phyloP scores from a whole-genome alignment of 2,797 vertebrate genomes.

The Hoplostethus atlanticus region DNA sequence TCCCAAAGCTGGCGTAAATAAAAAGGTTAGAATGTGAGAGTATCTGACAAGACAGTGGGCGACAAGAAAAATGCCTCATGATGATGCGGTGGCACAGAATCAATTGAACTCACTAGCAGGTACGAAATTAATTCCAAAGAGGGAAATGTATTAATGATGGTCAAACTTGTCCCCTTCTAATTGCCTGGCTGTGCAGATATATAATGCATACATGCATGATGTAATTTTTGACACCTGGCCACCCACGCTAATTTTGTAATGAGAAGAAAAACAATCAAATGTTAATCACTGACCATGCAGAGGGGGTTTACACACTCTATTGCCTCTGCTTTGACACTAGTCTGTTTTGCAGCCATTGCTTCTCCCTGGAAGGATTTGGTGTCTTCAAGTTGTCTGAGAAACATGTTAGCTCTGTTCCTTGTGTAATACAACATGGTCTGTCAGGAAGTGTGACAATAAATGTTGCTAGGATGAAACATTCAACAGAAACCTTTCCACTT shows the following conservation, averaged over 20 bases:
- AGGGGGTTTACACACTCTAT: constrained; percentile 38
- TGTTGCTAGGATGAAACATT: constrained; percentile 45
- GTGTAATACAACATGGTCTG: constrained; percentile 10
- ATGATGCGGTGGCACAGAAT: constrained; percentile 78
- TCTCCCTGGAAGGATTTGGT: constrained; percentile 1
- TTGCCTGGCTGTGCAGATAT: constrained; percentile 75
- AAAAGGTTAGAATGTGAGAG: constrained; percentile 14
- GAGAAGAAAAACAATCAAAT: constrained; percentile 69
- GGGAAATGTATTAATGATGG: constrained; percentile 69
- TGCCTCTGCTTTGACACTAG: constrained; percentile 36
- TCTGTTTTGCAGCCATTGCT: constrained; percentile 24
- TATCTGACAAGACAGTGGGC: constrained; percentile 54
- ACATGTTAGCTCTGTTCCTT: neutral
- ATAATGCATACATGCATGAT: constrained; percentile 63
- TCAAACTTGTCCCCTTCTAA: constrained; percentile 67
- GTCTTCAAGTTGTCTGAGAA: constrained; percentile 10
- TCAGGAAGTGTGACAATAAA: constrained; percentile 41
- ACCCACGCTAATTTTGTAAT: constrained; percentile 66
- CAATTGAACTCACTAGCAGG: constrained; percentile 73
- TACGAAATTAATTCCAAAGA: constrained; percentile 72
- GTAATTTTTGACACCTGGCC: constrained; percentile 61
- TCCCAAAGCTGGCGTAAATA: constrained; percentile 27
- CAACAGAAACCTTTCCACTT: constrained; percentile 34
- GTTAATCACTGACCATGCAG: constrained; percentile 64
- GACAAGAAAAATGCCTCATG: constrained; percentile 63